Conservation (phyloP, 2,888 invertebrate species). For the Caenorhabditis sp. region DNA sequence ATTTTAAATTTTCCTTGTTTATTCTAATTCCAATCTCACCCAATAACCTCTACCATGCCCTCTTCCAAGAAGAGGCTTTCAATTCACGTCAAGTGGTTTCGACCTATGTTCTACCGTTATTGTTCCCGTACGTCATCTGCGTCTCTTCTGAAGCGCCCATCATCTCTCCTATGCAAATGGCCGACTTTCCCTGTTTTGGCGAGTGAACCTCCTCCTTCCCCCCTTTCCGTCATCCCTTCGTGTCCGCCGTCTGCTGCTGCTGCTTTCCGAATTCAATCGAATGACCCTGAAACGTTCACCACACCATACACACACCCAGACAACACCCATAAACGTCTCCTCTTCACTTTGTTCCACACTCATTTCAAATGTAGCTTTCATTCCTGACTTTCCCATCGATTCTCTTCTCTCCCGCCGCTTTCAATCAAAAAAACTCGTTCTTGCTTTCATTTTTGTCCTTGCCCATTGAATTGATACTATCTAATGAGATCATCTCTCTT, state of each 20-base stretch:
- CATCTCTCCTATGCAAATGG: slow-evolving; percentile 55
- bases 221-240: slow-evolving; percentile 12
- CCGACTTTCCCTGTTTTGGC: slow-evolving; percentile 62
- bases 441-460: slow-evolving; percentile 12
- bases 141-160: slow-evolving; percentile 28
- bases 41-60: no score
- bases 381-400: slow-evolving; percentile 13
- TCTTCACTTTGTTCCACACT: slow-evolving; percentile 21
- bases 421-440: slow-evolving; percentile 11
- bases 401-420: background rate
- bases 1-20: background rate
- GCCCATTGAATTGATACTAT: background rate
- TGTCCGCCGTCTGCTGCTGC: slow-evolving; percentile 17
- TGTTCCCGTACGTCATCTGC: slow-evolving; percentile 31
- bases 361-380: slow-evolving; percentile 4
- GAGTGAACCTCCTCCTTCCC: slow-evolving; percentile 5
- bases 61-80: slow-evolving; percentile 13
- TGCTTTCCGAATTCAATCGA: slow-evolving; percentile 55
- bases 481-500: no score
- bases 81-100: slow-evolving; percentile 46
- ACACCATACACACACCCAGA: slow-evolving; percentile 46
- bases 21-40: background rate
- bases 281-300: slow-evolving; percentile 66
- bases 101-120: slow-evolving; percentile 44
- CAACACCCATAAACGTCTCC: slow-evolving; percentile 26